Evolutionary conservation across 2,113 vertebrate genomes (phyloP).

Genomic region (Equus quagga): DNA sequence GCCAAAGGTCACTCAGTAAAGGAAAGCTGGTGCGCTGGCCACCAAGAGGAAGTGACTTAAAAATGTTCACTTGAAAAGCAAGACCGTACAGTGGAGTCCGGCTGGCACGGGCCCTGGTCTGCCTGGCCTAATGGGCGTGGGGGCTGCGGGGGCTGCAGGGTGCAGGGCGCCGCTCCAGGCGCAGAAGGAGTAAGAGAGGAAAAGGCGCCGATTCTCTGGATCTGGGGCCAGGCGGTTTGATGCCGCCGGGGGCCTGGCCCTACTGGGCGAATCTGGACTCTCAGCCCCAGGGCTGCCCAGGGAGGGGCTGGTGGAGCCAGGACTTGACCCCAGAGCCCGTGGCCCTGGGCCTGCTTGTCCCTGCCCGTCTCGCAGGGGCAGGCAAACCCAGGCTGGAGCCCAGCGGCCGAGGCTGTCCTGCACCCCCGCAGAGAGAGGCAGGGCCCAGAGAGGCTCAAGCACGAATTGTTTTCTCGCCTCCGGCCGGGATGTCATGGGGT

Average conservation of each 20-base stretch:
- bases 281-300: background rate
- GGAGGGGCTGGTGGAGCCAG: background rate
- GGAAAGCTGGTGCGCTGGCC: background rate
- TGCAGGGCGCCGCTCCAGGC: background rate
- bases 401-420: background rate
- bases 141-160: rapidly evolving
- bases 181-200: background rate
- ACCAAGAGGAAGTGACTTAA: background rate
- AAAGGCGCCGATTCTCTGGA: background rate
- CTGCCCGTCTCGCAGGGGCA: background rate
- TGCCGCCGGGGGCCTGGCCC: background rate
- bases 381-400: background rate
- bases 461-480: slow-evolving; percentile 50
- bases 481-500: background rate
- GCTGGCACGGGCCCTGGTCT: background rate
- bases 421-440: background rate
- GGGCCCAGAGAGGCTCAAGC: background rate
- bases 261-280: background rate
- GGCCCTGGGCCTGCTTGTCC: too few relatives aligned
- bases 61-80: background rate
- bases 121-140: rapidly evolving
- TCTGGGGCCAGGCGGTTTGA: rapidly evolving
- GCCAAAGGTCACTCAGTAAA: background rate
- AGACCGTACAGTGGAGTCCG: background rate
- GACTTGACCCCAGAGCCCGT: background rate